phyloP scores from a whole-genome alignment of 1,140 invertebrate species.

The Tetragnatha versicolor region DNA sequence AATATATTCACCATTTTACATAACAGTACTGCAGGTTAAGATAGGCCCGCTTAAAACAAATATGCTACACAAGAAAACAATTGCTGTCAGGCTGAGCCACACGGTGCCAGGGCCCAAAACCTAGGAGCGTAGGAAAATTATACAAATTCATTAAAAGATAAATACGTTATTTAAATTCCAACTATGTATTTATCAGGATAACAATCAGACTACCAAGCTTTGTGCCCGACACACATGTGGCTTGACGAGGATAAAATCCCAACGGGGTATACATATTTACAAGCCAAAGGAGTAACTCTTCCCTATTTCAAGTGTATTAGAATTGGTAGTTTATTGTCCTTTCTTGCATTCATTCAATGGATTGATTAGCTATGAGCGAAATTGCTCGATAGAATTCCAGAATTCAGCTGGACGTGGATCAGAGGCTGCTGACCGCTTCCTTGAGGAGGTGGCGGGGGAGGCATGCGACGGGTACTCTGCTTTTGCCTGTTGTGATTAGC shows the following conservation, averaged over 20 bases:
- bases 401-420: slow-evolving; percentile 33
- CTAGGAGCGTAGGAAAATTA: neutral
- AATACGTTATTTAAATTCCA: neutral
- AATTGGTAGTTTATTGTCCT: no score
- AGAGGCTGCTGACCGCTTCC: neutral
- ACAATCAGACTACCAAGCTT: neutral
- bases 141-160: neutral
- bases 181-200: neutral
- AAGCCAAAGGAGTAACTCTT: slow-evolving; percentile 9
- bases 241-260: slow-evolving; percentile 15
- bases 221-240: slow-evolving; percentile 4
- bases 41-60: slow-evolving; percentile 33
- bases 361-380: slow-evolving; percentile 37
- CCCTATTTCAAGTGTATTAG: neutral
- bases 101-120: slow-evolving; percentile 17
- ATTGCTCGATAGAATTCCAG: slow-evolving; percentile 44
- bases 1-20: slow-evolving; percentile 51
- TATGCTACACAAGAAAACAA: slow-evolving; percentile 28
- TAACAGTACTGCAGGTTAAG: slow-evolving; percentile 48
- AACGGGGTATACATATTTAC: slow-evolving; percentile 22
- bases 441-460: slow-evolving; percentile 29
- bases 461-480: slow-evolving; percentile 26
- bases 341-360: no score
- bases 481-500: slow-evolving; percentile 25
- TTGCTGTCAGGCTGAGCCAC: slow-evolving; percentile 18